These are phyloP conservation scores for Leucosticte australis DNA, from an alignment of 2,113 vertebrate genomes.

Conservation along the genomic window DNA sequence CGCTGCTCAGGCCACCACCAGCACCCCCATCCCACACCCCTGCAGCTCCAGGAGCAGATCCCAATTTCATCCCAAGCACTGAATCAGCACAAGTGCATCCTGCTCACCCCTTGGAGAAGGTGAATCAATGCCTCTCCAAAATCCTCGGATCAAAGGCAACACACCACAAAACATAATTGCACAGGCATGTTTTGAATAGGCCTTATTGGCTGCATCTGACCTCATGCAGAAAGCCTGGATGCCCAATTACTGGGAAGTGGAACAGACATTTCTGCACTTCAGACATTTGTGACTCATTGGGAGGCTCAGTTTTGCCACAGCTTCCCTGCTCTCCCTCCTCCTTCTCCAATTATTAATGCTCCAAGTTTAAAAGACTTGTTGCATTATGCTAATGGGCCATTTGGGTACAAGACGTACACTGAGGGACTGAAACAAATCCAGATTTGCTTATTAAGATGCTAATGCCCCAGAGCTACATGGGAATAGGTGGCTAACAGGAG, in stretches of 20 bases:
- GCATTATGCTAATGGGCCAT: constrained; percentile 55
- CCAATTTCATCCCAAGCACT: background rate
- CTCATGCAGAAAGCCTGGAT: constrained; percentile 46
- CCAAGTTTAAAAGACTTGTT: constrained; percentile 59
- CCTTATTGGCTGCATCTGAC: constrained; percentile 35
- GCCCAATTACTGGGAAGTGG: constrained; percentile 47
- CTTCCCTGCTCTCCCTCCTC: constrained; percentile 33
- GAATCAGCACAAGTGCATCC: background rate
- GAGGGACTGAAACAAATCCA: constrained; percentile 51
- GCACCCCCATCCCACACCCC: background rate
- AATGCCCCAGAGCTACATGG: constrained; percentile 23
- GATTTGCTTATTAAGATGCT: constrained; percentile 60
- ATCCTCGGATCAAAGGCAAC: constrained; percentile 7
- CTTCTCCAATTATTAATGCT: constrained; percentile 53
- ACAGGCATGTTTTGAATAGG: constrained; percentile 15
- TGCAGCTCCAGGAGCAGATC: background rate
- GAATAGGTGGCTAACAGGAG: background rate
- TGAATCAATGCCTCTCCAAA: background rate
- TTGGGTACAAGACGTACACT: constrained; percentile 51
- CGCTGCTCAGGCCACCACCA: background rate
- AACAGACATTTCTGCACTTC: constrained; percentile 41
- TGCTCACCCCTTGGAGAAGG: background rate
- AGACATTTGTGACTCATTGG: constrained; percentile 50
- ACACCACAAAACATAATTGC: background rate
- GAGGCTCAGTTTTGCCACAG: constrained; percentile 7